Conservation (phyloP, 2,113 vertebrate genomes). For the Solea senegalensis region DNA sequence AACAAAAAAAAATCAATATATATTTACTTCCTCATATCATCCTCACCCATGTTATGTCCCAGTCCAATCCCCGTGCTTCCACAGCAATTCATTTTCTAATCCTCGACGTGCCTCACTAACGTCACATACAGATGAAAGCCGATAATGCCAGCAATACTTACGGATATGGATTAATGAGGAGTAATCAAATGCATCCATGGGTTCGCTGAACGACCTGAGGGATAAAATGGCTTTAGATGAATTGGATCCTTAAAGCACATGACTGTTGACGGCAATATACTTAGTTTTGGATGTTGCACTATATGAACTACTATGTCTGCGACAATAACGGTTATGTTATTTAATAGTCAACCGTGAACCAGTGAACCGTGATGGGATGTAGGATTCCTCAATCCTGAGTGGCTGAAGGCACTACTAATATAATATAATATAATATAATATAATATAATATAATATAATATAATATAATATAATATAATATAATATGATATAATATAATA, state of each 20-base stretch:
- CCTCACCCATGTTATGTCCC: slow-evolving; percentile 43
- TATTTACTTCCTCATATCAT: slow-evolving; percentile 40
- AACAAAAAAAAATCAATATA: slow-evolving; percentile 46
- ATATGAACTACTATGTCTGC: too few species aligned
- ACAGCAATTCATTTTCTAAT: slow-evolving; percentile 1
- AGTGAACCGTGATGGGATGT: too few species aligned
- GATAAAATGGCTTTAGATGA: neutral
- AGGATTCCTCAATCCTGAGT: too few species aligned
- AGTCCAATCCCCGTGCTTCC: slow-evolving; percentile 1
- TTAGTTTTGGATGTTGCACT: too few species aligned
- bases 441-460: too few species aligned
- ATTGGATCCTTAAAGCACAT: neutral
- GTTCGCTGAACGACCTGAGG: slow-evolving; percentile 12
- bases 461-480: too few species aligned
- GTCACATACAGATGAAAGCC: slow-evolving; percentile 12
- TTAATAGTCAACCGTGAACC: too few species aligned
- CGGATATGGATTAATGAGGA: slow-evolving; percentile 17
- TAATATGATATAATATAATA: too few species aligned
- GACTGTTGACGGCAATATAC: too few species aligned
- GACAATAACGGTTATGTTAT: too few species aligned
- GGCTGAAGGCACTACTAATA: too few species aligned
- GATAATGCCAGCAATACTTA: slow-evolving; percentile 18
- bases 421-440: too few species aligned
- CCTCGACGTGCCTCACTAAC: slow-evolving; percentile 11
- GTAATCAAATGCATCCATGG: slow-evolving; percentile 14